These are phyloP conservation scores for Lasioglossum zephyrum DNA, from an alignment of 2,888 invertebrate species.

Conservation along the genomic window DNA sequence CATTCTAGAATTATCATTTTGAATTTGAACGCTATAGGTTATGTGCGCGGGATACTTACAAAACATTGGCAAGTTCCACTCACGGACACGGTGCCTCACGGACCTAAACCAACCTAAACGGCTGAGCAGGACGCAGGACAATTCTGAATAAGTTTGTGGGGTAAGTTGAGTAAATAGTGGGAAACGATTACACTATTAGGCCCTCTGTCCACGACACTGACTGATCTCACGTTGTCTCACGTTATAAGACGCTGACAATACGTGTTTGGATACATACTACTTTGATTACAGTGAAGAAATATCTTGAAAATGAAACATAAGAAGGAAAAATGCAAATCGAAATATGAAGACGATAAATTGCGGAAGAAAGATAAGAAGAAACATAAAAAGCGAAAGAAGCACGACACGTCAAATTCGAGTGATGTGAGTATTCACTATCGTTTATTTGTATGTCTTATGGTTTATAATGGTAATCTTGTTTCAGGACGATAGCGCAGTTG, in stretches of 20 bases:
- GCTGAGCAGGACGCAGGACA: too few species aligned
- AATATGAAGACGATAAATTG: slow-evolving; percentile 64
- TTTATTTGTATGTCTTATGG: not conserved
- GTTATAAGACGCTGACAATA: not conserved
- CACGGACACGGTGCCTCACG: too few species aligned
- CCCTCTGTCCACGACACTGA: too few species aligned
- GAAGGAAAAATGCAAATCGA: slow-evolving; percentile 60
- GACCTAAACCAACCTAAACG: too few species aligned
- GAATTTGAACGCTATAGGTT: slow-evolving; percentile 10
- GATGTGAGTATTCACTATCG: slow-evolving; percentile 34
- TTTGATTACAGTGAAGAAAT: not conserved
- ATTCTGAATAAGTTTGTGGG: too few species aligned
- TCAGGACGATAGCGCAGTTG: slow-evolving; percentile 54
- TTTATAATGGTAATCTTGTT: slow-evolving; percentile 22
- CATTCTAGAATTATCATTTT: not conserved
- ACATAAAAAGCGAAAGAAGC: slow-evolving; percentile 57
- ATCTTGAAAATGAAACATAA: slow-evolving; percentile 37
- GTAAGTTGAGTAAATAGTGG: too few species aligned
- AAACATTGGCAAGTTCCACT: not conserved
- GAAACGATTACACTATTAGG: too few species aligned
- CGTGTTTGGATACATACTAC: not conserved
- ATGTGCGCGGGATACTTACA: not conserved
- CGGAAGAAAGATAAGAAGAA: slow-evolving; percentile 66
- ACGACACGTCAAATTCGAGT: slow-evolving; percentile 58
- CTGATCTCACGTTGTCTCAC: too few species aligned